Evolutionary conservation across 2,797 vertebrate species (phyloP), one percentile per base, ranked within the genome.

Genomic region (Liasis olivaceus): DNA sequence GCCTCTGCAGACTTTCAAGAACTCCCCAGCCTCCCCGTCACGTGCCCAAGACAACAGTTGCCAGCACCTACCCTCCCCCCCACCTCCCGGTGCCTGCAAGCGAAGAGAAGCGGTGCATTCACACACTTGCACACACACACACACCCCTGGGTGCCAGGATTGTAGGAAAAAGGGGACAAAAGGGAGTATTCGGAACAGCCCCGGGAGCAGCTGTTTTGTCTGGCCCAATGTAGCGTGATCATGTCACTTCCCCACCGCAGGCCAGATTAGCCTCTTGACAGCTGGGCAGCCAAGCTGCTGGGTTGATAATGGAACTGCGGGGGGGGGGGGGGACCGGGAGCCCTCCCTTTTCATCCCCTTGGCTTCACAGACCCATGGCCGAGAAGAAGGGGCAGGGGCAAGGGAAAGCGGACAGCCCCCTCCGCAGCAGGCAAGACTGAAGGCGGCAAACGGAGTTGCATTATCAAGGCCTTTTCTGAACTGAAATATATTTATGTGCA

Each of bases 231-330:
- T 47, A 26, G 81, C 1, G 2, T 26, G 26, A 89, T 62, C 88
- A 47, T 63, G 85, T 58, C 64, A 58, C 62, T 81, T 62, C 64
- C 56, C 47, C 72, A 1, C 0, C 89, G 58, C 0, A 0, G 88
- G 89, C 92, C 91, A 94, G 94, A 96, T 96, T 96, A 96, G 90
- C 90, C 69, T 81, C 89, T 90, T 24, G 9, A 93, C 96, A 96
- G 94, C 95, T 96, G 95, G 81, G 58, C 4, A 94, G 91, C 0
- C 26, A 91, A 89, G 93, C 94, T 90, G 95, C 89, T 1, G 90
- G 0, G 0, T 87, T 20, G 66, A 84, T 84, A 93, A 90, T 31
- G 92, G 81, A 64, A 22, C 72, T 12, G 42, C 24, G 20, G 36
- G n/a, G 69, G 8, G n/a, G n/a, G 5, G 64, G 59, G 17, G 15